phyloP scores from a whole-genome alignment of 1,140 invertebrate genomes.

The Araneus ventricosus region DNA sequence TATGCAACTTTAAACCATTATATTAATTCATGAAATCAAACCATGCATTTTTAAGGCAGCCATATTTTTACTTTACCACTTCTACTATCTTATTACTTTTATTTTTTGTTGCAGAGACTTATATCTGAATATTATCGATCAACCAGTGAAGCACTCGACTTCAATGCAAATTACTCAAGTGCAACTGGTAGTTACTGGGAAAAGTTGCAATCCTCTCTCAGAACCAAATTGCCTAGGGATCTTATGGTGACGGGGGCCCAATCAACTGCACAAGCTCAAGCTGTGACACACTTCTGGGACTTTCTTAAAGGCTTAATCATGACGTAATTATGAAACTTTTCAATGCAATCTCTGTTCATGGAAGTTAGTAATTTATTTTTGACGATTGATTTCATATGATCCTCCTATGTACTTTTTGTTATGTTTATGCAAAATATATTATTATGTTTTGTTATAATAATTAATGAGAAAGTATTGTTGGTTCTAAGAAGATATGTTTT shows the following conservation, averaged over 20 bases:
- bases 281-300: constrained; percentile 78
- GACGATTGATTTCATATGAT: background rate
- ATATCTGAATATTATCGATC: constrained; percentile 91
- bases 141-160: constrained; percentile 88
- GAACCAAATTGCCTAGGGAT: constrained; percentile 77
- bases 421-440: background rate
- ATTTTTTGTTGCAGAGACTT: constrained; percentile 83
- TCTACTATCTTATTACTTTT: background rate
- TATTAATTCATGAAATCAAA: background rate
- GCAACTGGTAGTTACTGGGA: constrained; percentile 78
- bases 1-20: background rate
- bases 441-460: background rate
- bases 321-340: constrained; percentile 49
- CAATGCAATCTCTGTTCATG: background rate
- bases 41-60: background rate
- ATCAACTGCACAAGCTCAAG: constrained; percentile 76
- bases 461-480: background rate
- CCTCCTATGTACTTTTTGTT: background rate
- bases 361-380: background rate
- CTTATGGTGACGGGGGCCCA: constrained; percentile 76
- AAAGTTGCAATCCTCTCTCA: constrained; percentile 79
- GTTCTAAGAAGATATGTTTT: no score
- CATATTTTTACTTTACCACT: background rate
- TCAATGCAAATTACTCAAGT: constrained; percentile 84
- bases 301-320: constrained; percentile 77